Percentiles rank a stretch among this genome's conserved stretches.
phyloP scores from a whole-genome alignment of 2,797 vertebrate species.

The Falco concolor region DNA sequence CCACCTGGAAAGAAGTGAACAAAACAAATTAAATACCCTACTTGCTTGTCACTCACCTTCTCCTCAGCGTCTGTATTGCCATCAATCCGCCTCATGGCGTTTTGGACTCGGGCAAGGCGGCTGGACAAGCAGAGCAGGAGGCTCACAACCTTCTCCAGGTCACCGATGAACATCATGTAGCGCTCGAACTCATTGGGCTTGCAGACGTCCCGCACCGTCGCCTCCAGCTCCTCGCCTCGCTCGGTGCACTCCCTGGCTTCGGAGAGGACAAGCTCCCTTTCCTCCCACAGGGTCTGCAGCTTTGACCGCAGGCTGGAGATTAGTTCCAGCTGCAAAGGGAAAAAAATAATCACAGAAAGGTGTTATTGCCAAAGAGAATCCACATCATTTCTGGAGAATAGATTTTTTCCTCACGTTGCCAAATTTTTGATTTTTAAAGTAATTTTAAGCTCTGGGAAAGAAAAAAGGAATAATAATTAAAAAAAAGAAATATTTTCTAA shows the following conservation, averaged over 20 bases:
- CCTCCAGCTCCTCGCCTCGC: conserved; percentile 70
- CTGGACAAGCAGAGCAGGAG: conserved; percentile 90
- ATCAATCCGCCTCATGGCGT: conserved; percentile 82
- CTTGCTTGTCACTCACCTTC: conserved; percentile 75
- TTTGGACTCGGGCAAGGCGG: conserved; percentile 87
- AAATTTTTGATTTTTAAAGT: neutral
- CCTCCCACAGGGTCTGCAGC: conserved; percentile 71
- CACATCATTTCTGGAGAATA: fast-evolving
- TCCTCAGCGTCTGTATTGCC: conserved; percentile 82
- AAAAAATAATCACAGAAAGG: too few species aligned
- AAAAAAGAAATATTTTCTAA: neutral
- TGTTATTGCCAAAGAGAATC: neutral
- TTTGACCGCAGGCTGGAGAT: conserved; percentile 70
- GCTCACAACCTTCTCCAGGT: conserved; percentile 93
- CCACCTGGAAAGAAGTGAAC: neutral
- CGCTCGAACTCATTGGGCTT: conserved; percentile 82
- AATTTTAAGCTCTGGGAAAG: neutral
- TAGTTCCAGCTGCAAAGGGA: conserved; percentile 75
- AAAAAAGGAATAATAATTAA: neutral
- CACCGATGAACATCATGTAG: conserved; percentile 86
- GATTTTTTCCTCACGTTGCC: fast-evolving
- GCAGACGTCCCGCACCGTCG: conserved; percentile 72
- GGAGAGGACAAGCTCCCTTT: conserved; percentile 63
- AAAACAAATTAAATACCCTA: too few species aligned
- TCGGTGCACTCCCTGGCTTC: conserved; percentile 70